phyloP scores from a whole-genome alignment of 2,797 vertebrate genomes.

The Bovichtus variegatus region DNA sequence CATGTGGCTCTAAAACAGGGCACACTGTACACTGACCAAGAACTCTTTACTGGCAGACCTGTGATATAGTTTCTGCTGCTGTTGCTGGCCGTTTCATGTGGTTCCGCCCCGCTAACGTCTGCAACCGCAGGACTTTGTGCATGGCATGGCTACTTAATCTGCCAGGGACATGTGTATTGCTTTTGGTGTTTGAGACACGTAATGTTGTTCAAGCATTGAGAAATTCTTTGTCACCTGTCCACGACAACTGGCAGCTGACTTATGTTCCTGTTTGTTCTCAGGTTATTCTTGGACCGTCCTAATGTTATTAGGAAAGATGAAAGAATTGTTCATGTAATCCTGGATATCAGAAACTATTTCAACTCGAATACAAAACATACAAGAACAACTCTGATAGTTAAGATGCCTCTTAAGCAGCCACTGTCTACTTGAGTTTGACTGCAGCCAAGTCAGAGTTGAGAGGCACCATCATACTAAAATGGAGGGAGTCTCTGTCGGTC shows the following conservation, averaged over 20 bases:
- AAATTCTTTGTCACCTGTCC: constrained; percentile 61
- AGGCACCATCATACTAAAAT: not conserved
- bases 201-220: constrained; percentile 20
- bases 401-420: constrained; percentile 10
- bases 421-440: constrained; percentile 4
- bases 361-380: constrained; percentile 21
- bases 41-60: constrained; percentile 71
- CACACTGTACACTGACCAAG: constrained; percentile 58
- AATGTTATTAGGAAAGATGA: constrained; percentile 37
- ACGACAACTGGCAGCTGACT: constrained; percentile 55
- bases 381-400: constrained; percentile 7
- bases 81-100: constrained; percentile 70
- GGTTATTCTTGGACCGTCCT: constrained; percentile 51
- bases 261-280: constrained; percentile 36
- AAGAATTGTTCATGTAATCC: constrained; percentile 30
- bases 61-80: constrained; percentile 63
- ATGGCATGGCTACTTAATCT: constrained; percentile 57
- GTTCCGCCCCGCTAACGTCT: constrained; percentile 38
- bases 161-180: constrained; percentile 53
- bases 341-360: constrained; percentile 30
- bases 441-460: constrained; percentile 10
- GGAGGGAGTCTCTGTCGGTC: not conserved
- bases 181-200: constrained; percentile 26
- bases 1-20: constrained; percentile 70
- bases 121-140: constrained; percentile 49